A percentile compares a stretch with the other conserved stretches of the same genome.
Conservation (phyloP, 1,140 invertebrate species). For the Drosophila eugracilis region DNA sequence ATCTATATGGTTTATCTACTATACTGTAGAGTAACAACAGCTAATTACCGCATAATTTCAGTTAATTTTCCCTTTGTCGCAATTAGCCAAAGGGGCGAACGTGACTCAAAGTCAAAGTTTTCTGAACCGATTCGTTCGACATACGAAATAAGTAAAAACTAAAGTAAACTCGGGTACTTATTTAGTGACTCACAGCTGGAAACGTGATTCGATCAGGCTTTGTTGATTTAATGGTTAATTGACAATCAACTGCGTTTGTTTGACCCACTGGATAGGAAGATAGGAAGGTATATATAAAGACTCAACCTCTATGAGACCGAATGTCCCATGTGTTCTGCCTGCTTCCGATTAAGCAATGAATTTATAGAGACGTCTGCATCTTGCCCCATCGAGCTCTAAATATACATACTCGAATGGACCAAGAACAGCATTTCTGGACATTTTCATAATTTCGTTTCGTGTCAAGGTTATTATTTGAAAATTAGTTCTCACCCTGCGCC, state of each 20-base stretch:
- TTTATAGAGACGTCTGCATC: constrained; percentile 11
- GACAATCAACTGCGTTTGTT: constrained; percentile 42
- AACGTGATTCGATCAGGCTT: constrained; percentile 27
- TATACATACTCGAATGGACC: constrained; percentile 1
- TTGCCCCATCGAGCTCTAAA: constrained; percentile 19
- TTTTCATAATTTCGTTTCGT: constrained; percentile 36
- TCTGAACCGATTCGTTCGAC: constrained; percentile 29
- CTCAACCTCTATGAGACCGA: too few species aligned
- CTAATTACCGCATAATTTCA: constrained; percentile 55
- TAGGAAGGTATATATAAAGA: not conserved
- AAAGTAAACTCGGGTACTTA: constrained; percentile 12
- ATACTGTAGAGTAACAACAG: constrained; percentile 18
- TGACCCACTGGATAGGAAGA: constrained; percentile 7
- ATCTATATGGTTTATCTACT: constrained; percentile 13
- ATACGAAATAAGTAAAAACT: constrained; percentile 2
- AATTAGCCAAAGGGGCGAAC: constrained; percentile 46
- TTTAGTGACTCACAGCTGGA: constrained; percentile 24
- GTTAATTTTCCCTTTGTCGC: constrained; percentile 34
- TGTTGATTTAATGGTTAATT: constrained; percentile 46
- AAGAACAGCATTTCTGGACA: constrained; percentile 30
- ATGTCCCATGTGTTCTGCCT: constrained; percentile 6
- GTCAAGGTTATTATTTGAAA: constrained; percentile 28
- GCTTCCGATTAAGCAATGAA: constrained; percentile 26
- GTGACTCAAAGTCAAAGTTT: constrained; percentile 46
- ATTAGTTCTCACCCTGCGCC: constrained; percentile 4